Percentiles rank a stretch among this genome's conserved stretches.
phyloP scores from a whole-genome alignment of 2,888 invertebrate species.

The Furcula furcula region DNA sequence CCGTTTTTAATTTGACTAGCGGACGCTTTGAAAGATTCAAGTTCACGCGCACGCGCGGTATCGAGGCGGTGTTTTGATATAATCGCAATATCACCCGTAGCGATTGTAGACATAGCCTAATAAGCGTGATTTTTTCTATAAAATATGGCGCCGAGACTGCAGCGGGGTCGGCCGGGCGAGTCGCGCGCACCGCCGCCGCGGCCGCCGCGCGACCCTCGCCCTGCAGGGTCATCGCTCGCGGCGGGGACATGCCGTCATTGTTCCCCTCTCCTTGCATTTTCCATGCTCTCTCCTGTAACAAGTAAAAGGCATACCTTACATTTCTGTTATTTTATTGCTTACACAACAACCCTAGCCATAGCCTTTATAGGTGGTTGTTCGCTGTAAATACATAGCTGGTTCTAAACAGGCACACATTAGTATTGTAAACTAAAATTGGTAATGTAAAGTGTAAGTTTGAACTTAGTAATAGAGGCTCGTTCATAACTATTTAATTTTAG shows the following conservation, averaged over 20 bases:
- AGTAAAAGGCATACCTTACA: constrained; percentile 23
- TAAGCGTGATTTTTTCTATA: constrained; percentile 70
- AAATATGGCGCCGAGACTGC: constrained; percentile 53
- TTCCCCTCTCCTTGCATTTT: constrained; percentile 66
- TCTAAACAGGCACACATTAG: no score
- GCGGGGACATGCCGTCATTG: constrained; percentile 78
- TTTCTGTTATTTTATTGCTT: background rate
- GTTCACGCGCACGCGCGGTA: constrained; percentile 61
- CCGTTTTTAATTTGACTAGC: constrained; percentile 77
- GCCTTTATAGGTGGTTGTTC: no score
- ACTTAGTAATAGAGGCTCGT: no score
- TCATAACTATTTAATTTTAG: no score
- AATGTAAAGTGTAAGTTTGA: no score
- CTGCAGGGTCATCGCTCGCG: constrained; percentile 73
- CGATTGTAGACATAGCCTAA: constrained; percentile 75
- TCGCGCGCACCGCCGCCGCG: constrained; percentile 48
- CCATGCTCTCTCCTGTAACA: constrained; percentile 77
- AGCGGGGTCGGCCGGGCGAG: constrained; percentile 43
- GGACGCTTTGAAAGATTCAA: constrained; percentile 76
- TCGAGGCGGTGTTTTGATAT: constrained; percentile 47
- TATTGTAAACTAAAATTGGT: no score
- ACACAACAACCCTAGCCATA: no score
- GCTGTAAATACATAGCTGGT: no score
- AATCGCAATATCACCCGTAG: constrained; percentile 59
- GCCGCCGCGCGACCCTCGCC: constrained; percentile 52